These are phyloP conservation scores for Sylvicapra grimmia DNA, from an alignment of 2,113 vertebrate species.

Conservation along the genomic window DNA sequence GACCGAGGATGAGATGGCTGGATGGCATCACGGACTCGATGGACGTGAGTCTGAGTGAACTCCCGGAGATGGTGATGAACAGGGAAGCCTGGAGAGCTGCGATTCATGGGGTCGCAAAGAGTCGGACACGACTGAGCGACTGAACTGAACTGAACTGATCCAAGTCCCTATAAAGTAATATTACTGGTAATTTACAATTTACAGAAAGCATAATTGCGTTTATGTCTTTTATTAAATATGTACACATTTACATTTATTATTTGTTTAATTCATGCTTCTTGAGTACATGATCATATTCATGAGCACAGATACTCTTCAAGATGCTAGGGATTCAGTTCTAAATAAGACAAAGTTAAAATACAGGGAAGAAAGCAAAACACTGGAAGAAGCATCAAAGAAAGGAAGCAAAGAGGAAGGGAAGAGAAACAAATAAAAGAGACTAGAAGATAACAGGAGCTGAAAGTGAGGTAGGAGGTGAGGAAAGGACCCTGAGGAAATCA, in stretches of 20 bases:
- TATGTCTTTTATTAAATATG: not conserved
- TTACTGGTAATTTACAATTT: not conserved
- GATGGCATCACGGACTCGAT: too few species aligned
- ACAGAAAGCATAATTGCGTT: not conserved
- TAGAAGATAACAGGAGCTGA: not conserved
- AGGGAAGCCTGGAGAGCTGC: too few species aligned
- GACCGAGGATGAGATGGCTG: too few species aligned
- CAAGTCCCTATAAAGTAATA: not conserved
- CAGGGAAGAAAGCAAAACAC: not conserved
- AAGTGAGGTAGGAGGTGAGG: not conserved
- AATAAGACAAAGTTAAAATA: not conserved
- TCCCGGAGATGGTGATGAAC: too few species aligned
- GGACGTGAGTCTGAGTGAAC: too few species aligned
- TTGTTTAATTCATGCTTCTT: not conserved
- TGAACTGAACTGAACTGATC: too few species aligned
- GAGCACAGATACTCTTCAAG: not conserved
- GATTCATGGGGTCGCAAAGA: too few species aligned
- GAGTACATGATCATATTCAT: not conserved
- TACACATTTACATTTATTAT: not conserved
- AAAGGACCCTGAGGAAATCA: not conserved
- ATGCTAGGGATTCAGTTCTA: not conserved
- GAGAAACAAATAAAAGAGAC: not conserved
- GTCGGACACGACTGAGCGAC: too few species aligned
- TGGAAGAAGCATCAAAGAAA: not conserved
- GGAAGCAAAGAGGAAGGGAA: not conserved